Conservation (phyloP, 2,888 invertebrate species). For the Spilosoma lubricipeda region DNA sequence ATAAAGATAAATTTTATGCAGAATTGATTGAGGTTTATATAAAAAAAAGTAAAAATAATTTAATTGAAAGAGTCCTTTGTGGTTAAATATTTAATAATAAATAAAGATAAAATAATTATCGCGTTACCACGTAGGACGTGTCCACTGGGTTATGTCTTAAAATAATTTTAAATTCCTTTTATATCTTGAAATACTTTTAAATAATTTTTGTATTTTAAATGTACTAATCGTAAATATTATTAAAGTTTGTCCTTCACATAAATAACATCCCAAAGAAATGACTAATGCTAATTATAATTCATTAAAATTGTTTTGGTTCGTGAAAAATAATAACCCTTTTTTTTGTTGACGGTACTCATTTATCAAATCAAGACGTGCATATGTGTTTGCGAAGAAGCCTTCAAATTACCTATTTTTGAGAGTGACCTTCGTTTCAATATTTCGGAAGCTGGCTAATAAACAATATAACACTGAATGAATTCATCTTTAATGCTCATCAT, state of each 20-base stretch:
- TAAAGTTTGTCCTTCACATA: conserved; percentile 27
- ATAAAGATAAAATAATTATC: background rate
- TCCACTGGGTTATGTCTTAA: background rate
- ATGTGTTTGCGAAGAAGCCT: background rate
- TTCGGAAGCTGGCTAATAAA: too few relatives aligned
- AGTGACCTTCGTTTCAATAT: too few relatives aligned
- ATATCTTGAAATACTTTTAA: background rate
- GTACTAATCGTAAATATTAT: background rate
- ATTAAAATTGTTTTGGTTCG: conserved; percentile 26
- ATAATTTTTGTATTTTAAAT: background rate
- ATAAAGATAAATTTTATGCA: background rate
- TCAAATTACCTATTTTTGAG: background rate
- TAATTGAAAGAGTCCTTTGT: too few relatives aligned
- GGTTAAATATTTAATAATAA: too few relatives aligned
- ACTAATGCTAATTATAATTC: conserved; percentile 25
- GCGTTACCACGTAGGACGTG: background rate
- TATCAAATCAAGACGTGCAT: conserved; percentile 12
- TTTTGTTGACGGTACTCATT: conserved; percentile 27
- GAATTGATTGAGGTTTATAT: background rate
- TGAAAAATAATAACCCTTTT: conserved; percentile 32
- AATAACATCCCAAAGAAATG: conserved; percentile 14
- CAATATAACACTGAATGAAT: too few relatives aligned
- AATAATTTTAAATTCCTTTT: too few relatives aligned
- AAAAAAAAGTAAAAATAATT: too few relatives aligned
- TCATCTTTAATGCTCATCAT: too few relatives aligned